Evolutionary conservation across 2,113 vertebrate species (phyloP).

Genomic region (Tetraodon nigroviridis): DNA sequence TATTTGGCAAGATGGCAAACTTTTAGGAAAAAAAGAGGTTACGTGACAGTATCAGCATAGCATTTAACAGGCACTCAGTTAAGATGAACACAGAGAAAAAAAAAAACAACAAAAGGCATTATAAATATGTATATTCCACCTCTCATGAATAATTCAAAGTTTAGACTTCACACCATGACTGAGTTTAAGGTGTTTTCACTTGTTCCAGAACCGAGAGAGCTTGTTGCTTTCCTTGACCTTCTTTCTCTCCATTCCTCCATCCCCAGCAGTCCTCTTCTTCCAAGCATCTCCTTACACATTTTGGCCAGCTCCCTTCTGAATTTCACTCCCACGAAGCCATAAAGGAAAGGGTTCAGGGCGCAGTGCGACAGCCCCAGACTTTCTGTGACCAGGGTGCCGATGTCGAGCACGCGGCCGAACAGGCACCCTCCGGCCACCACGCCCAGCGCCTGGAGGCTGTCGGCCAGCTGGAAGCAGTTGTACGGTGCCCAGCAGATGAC

Average conservation of each 20-base stretch:
- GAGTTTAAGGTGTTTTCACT: conserved; percentile 74
- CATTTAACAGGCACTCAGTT: not conserved
- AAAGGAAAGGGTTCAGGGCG: conserved; percentile 81
- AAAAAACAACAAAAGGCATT: not conserved
- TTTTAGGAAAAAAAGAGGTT: not conserved
- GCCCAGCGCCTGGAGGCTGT: conserved; percentile 63
- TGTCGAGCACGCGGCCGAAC: conserved; percentile 63
- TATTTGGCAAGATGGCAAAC: conserved; percentile 30
- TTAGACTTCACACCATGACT: conserved; percentile 61
- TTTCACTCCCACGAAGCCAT: conserved; percentile 78
- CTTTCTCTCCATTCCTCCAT: conserved; percentile 42
- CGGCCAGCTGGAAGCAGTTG: conserved; percentile 70
- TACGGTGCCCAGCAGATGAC: conserved; percentile 79
- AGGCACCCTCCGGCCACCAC: conserved; percentile 52
- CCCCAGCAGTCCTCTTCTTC: conserved; percentile 34
- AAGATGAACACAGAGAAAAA: not conserved
- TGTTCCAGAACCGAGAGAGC: conserved; percentile 65
- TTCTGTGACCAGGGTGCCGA: conserved; percentile 69
- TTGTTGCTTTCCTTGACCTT: conserved; percentile 34
- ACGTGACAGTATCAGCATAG: not conserved
- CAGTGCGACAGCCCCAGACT: conserved; percentile 77
- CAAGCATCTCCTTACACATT: conserved; percentile 66
- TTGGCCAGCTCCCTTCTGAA: conserved; percentile 72
- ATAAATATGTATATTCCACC: conserved; percentile 6
- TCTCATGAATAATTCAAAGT: not conserved